A percentile compares a stretch with the other conserved stretches of the same genome.
phyloP scores from a whole-genome alignment of 2,113 vertebrate genomes.

The Saimiri boliviensis region DNA sequence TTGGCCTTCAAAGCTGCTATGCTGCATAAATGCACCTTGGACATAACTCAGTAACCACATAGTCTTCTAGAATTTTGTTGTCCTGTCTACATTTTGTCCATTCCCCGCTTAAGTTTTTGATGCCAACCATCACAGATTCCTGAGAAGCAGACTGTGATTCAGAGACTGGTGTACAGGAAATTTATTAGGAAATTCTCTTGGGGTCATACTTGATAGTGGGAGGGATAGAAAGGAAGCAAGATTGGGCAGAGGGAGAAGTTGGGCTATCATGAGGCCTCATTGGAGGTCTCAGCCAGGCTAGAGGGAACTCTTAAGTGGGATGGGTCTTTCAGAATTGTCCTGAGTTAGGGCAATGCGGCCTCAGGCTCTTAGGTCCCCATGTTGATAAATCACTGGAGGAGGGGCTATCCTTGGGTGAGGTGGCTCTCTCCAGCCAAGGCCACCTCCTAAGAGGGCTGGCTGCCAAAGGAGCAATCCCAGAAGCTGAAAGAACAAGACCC shows the following conservation, averaged over 20 bases:
- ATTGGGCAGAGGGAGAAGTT: not conserved
- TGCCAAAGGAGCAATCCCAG: not conserved
- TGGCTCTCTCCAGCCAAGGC: not conserved
- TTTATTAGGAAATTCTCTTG: not conserved
- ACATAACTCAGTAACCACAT: not conserved
- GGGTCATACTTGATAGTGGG: not conserved
- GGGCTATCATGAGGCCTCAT: not conserved
- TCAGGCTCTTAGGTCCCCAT: not conserved
- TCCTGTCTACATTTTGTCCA: not conserved
- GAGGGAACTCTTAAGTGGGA: not conserved
- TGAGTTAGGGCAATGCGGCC: accelerated
- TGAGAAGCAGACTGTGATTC: not conserved
- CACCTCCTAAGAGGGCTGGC: not conserved
- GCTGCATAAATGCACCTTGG: not conserved
- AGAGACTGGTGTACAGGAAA: not conserved
- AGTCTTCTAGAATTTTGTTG: not conserved
- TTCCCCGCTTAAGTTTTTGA: not conserved
- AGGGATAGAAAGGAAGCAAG: not conserved
- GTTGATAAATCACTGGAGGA: not conserved
- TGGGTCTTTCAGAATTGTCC: not conserved
- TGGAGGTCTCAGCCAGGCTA: not conserved
- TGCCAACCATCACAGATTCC: not conserved
- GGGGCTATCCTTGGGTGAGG: not conserved
- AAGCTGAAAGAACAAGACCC: no score
- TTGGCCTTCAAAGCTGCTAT: not conserved